phyloP scores from a whole-genome alignment of 2,888 invertebrate genomes.

The Lycia hirtaria region DNA sequence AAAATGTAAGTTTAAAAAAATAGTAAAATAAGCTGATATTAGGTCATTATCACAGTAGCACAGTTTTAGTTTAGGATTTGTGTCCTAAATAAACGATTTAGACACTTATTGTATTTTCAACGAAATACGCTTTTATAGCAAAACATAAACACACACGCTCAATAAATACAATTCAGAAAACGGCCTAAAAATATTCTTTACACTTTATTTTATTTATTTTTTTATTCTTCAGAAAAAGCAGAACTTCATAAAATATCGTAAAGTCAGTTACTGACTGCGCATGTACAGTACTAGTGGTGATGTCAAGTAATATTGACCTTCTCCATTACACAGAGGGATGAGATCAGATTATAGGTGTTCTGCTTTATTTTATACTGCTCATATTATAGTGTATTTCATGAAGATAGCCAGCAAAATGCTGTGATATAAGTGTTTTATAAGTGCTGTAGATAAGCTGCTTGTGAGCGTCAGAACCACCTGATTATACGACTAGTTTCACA shows the following conservation, averaged over 20 bases:
- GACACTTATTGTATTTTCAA: no score
- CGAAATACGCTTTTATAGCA: no score
- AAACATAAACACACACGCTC: no score
- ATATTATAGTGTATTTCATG: neutral
- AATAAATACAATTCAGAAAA: no score
- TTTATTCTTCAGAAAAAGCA: neutral
- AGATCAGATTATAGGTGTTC: conserved; percentile 38
- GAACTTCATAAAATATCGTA: neutral
- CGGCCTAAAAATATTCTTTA: no score
- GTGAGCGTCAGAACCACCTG: neutral
- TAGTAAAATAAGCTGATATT: no score
- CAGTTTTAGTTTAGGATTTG: no score
- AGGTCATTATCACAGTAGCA: no score
- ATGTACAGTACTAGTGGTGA: conserved; percentile 40
- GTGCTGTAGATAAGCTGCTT: neutral
- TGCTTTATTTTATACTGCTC: neutral
- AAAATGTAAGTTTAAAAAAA: no score
- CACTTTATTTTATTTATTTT: neutral
- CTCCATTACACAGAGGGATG: conserved; percentile 50
- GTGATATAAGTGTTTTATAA: neutral
- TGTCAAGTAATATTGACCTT: conserved; percentile 67
- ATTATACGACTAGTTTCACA: no score
- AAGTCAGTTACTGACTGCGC: conserved; percentile 13
- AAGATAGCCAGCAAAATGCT: neutral
- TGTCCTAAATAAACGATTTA: no score